Evolutionary conservation across 2,797 vertebrate genomes (phyloP), one percentile per base, ranked within the genome.

Genomic region (Chelon auratus): DNA sequence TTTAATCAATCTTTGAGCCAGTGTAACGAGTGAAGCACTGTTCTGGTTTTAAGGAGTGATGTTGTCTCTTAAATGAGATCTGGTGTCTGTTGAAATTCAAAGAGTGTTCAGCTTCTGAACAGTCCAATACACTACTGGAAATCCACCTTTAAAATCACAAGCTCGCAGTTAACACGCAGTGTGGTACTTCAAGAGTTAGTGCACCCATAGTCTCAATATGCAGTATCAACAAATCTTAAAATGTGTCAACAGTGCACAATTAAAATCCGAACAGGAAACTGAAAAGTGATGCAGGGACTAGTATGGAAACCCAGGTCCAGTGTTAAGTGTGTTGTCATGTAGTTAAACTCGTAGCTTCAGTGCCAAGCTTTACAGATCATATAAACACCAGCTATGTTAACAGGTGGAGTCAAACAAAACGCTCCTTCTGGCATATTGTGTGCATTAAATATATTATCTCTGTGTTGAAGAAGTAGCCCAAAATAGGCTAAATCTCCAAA

Each of bases 381-480:
- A 37, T 56, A 30, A 8, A 20, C 4, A 20, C 57, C 7, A 33
- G 22, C 0, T 53, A 11, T 37, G 64, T 9, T 18, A 33, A 50
- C 13, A 3, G 54, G 17, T 17, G 18, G 22, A 10, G 26, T 36
- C 9, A 60, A 66, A 45, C 20, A 1, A 58, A 58, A 55, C 1
- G 13, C 54, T 54, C 9, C 47, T 2, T 2, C 15, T 4, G 62
- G 40, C 47, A 57, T 39, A 20, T 18, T 15, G 18, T 43, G 22
- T 30, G 4, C 43, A 33, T 64, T n/a, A 60, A 68, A 75, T 30
- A 69, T 42, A 54, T 36, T 3, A 18, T 64, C 42, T 70, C 40
- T 77, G 20, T 66, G 52, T 62, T 39, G 50, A 63, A 58, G 57
- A 72, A 53, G 62, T 52, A 75, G 62, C 43, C 13, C 13, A 57